A percentile compares a stretch with the other conserved stretches of the same genome.
Evolutionary conservation across 2,113 vertebrate species (phyloP).

Genomic region (Progne subis): DNA sequence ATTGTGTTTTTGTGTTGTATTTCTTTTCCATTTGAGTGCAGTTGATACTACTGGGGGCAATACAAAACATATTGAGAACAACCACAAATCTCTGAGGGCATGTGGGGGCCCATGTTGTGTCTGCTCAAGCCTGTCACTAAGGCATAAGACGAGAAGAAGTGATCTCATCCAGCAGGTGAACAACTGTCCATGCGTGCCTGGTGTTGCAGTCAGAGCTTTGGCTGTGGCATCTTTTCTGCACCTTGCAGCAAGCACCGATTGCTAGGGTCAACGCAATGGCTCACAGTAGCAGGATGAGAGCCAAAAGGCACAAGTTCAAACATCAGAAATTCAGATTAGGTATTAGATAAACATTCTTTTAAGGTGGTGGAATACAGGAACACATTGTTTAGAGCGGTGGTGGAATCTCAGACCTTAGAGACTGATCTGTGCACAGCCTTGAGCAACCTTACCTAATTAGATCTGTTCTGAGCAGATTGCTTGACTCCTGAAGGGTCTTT

Average conservation of each 20-base stretch:
- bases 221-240: neutral
- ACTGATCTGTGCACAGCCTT: neutral
- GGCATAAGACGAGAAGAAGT: neutral
- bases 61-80: neutral
- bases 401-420: neutral
- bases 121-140: neutral
- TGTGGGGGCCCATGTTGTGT: rapidly evolving
- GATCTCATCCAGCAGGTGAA: neutral
- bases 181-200: rapidly evolving
- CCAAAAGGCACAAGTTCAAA: neutral
- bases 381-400: rapidly evolving
- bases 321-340: neutral
- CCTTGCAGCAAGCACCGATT: neutral
- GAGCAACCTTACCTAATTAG: neutral
- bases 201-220: neutral
- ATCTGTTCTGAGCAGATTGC: neutral
- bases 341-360: neutral
- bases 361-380: neutral
- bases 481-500: neutral
- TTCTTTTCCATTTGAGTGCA: neutral
- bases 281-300: neutral
- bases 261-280: neutral
- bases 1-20: no score
- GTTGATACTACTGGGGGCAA: neutral
- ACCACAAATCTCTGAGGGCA: neutral